These are phyloP conservation scores for Drosophila parthenogenetica DNA, from an alignment of 2,888 invertebrate species.

Conservation along the genomic window DNA sequence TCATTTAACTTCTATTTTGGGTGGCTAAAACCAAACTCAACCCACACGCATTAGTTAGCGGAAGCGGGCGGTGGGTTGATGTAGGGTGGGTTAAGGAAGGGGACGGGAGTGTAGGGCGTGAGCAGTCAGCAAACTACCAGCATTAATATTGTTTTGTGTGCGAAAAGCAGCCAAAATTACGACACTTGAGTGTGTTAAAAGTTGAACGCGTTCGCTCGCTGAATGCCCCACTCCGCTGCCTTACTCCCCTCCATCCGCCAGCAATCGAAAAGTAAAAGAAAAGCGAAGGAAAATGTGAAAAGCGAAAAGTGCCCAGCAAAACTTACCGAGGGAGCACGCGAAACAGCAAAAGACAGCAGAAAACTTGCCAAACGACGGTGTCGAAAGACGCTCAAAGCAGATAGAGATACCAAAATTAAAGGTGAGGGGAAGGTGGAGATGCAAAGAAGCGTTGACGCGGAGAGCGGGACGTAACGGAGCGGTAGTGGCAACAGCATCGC, in stretches of 20 bases:
- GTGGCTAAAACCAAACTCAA: conserved; percentile 17
- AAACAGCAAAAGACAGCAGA: conserved; percentile 81
- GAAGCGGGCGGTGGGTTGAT: not conserved
- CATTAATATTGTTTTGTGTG: conserved; percentile 82
- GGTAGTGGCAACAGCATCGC: conserved; percentile 3
- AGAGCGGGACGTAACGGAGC: too few species aligned
- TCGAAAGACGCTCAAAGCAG: conserved; percentile 64
- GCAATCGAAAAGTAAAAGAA: conserved; percentile 76
- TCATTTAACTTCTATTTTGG: conserved; percentile 78
- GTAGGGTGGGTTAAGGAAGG: too few species aligned
- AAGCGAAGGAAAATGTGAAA: conserved; percentile 38
- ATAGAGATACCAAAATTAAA: conserved; percentile 6
- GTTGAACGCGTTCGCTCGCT: conserved; percentile 63
- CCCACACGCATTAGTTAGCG: conserved; percentile 7
- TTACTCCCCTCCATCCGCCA: conserved; percentile 13
- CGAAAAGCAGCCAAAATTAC: conserved; percentile 82
- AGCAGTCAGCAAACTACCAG: conserved; percentile 66
- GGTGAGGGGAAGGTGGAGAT: not conserved
- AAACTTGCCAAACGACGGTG: conserved; percentile 66
- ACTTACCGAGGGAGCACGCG: conserved; percentile 67
- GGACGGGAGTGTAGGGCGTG: too few species aligned
- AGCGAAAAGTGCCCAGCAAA: conserved; percentile 64
- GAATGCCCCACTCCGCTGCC: not conserved
- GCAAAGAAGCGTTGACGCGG: not conserved
- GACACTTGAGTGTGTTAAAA: conserved; percentile 83